Conservation (phyloP, 2,113 vertebrate genomes). For the Dissostichus mawsoni region DNA sequence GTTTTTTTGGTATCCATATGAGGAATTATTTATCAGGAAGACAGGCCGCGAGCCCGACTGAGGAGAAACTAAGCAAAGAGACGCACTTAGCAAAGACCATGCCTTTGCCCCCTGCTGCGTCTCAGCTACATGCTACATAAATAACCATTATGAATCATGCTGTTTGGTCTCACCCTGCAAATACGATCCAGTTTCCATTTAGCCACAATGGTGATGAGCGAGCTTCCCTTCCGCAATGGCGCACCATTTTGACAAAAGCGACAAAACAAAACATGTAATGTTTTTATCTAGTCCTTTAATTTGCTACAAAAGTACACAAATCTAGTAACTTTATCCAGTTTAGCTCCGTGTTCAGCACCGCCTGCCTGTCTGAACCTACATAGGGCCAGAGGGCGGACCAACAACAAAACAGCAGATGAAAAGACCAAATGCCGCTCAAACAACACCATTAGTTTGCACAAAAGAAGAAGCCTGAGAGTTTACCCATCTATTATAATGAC, state of each 20-base stretch:
- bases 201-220: conserved; percentile 68
- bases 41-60: conserved; percentile 36
- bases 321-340: background rate
- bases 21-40: conserved; percentile 49
- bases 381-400: conserved; percentile 59
- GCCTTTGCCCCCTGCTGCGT: conserved; percentile 75
- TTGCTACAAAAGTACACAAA: conserved; percentile 1
- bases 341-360: conserved; percentile 56
- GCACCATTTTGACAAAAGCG: conserved; percentile 30
- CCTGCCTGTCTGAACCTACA: conserved; percentile 59
- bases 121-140: conserved; percentile 79
- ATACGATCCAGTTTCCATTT: conserved; percentile 81
- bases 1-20: conserved; percentile 51
- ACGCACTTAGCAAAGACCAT: conserved; percentile 76
- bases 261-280: conserved; percentile 32
- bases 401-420: conserved; percentile 63
- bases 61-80: conserved; percentile 67
- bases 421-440: conserved; percentile 56
- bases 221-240: conserved; percentile 41
- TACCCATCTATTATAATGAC: conserved; percentile 37
- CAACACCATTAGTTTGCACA: conserved; percentile 62
- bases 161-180: conserved; percentile 79
- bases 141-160: conserved; percentile 83
- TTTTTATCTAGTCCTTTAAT: conserved; percentile 37
- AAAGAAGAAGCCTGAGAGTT: conserved; percentile 40